Conservation (phyloP, 2,888 invertebrate genomes). For the Keiferia lycopersicella region DNA sequence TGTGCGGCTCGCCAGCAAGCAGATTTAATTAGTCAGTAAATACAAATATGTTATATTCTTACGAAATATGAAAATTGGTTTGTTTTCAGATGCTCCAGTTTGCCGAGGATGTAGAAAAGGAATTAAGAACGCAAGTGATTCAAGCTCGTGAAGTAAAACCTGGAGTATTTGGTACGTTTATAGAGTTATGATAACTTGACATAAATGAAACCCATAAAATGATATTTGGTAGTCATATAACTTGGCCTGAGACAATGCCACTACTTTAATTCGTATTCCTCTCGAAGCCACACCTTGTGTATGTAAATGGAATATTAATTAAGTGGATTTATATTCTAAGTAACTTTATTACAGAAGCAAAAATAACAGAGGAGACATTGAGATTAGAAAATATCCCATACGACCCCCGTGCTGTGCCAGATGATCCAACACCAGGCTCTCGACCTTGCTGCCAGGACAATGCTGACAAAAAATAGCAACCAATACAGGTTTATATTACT, state of each 20-base stretch:
- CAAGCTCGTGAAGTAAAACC: constrained; percentile 86
- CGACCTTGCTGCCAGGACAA: constrained; percentile 33
- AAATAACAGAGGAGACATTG: constrained; percentile 81
- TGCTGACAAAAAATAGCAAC: constrained; percentile 33
- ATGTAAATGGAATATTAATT: too few species aligned
- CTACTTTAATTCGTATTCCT: too few species aligned
- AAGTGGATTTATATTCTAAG: too few species aligned
- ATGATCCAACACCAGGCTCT: constrained; percentile 40
- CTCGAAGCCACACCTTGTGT: too few species aligned
- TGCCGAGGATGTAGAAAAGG: constrained; percentile 85
- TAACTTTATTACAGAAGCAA: constrained; percentile 76
- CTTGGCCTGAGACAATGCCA: too few species aligned
- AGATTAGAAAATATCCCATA: constrained; percentile 84
- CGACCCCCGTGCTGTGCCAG: constrained; percentile 73
- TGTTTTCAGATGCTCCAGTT: constrained; percentile 84
- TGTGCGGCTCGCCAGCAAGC: too few species aligned
- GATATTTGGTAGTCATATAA: too few species aligned
- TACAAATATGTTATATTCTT: too few species aligned
- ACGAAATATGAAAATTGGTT: constrained; percentile 30
- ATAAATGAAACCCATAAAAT: background rate
- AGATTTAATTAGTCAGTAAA: too few species aligned
- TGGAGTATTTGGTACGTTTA: constrained; percentile 56
- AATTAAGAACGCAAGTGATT: constrained; percentile 86
- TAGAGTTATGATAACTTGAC: too few species aligned
- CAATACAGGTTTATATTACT: background rate